Percentiles rank a stretch among this genome's conserved stretches.
Evolutionary conservation across 2,888 invertebrate genomes (phyloP).

Genomic region (Labia minor): DNA sequence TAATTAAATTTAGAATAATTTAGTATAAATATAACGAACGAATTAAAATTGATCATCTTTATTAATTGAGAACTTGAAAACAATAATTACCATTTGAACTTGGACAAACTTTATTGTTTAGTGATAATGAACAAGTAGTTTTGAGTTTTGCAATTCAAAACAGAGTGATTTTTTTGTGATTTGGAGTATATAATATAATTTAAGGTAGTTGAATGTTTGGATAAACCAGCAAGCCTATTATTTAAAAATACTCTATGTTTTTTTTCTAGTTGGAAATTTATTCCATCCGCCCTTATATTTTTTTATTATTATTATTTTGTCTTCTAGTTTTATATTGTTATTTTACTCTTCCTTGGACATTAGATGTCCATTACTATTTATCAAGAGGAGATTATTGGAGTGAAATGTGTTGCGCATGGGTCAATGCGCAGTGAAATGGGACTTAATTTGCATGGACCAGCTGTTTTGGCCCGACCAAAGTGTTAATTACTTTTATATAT

Average conservation of each 20-base stretch:
- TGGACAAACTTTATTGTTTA: background rate
- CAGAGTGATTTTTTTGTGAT: background rate
- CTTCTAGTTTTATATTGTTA: background rate
- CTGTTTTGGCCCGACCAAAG: background rate
- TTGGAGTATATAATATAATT: background rate
- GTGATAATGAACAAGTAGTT: background rate
- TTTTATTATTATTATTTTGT: no score
- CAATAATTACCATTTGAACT: background rate
- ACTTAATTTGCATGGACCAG: slow-evolving; percentile 9
- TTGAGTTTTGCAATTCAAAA: slow-evolving; percentile 4
- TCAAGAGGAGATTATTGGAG: background rate
- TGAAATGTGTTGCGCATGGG: background rate
- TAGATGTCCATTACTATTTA: background rate
- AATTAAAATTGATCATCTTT: background rate
- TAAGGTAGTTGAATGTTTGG: slow-evolving; percentile 8
- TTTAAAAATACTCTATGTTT: background rate
- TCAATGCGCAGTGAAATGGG: slow-evolving; percentile 13
- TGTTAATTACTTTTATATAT: background rate
- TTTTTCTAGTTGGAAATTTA: background rate
- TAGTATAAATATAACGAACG: background rate
- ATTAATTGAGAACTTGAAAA: background rate
- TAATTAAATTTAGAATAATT: no score
- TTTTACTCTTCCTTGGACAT: background rate
- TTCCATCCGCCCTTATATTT: background rate
- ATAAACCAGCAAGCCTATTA: background rate